These are phyloP conservation scores for Drosophila prostipennis DNA, from an alignment of 2,888 invertebrate genomes.

Conservation along the genomic window DNA sequence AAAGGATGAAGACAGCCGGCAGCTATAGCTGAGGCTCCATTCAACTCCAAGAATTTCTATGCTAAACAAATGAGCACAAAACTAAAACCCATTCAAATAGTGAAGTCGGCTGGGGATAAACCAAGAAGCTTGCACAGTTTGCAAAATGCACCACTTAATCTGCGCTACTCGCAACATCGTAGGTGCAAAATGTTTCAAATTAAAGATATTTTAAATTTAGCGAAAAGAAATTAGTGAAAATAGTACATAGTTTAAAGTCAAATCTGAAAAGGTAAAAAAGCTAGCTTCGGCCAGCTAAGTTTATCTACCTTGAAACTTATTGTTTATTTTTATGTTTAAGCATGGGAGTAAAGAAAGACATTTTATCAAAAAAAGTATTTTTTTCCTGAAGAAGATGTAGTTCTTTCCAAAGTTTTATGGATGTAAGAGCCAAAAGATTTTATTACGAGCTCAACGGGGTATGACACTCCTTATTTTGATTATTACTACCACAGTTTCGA, in stretches of 20 bases:
- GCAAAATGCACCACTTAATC: conserved; percentile 25
- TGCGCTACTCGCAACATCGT: conserved; percentile 18
- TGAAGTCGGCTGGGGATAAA: conserved; percentile 6
- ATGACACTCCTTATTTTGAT: too few species aligned
- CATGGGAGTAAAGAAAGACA: too few species aligned
- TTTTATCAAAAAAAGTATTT: too few species aligned
- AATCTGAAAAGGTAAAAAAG: too few species aligned
- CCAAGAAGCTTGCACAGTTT: conserved; percentile 14
- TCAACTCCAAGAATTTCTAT: conserved; percentile 31
- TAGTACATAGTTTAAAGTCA: background rate
- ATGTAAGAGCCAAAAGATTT: too few species aligned
- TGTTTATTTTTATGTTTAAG: too few species aligned
- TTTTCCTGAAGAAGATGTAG: too few species aligned
- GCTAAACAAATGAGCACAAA: conserved; percentile 23
- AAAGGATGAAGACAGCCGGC: conserved; percentile 35
- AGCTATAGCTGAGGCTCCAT: conserved; percentile 19
- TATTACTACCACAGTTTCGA: too few species aligned
- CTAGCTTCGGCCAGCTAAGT: too few species aligned
- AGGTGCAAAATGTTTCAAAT: background rate
- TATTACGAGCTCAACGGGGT: too few species aligned
- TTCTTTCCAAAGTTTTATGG: too few species aligned
- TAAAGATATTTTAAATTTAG: conserved; percentile 6
- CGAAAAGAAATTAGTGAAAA: background rate
- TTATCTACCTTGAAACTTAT: too few species aligned
- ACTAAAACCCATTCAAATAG: conserved; percentile 37